Evolutionary conservation across 1,140 invertebrate genomes (phyloP).

Genomic region (Sipha flava): DNA sequence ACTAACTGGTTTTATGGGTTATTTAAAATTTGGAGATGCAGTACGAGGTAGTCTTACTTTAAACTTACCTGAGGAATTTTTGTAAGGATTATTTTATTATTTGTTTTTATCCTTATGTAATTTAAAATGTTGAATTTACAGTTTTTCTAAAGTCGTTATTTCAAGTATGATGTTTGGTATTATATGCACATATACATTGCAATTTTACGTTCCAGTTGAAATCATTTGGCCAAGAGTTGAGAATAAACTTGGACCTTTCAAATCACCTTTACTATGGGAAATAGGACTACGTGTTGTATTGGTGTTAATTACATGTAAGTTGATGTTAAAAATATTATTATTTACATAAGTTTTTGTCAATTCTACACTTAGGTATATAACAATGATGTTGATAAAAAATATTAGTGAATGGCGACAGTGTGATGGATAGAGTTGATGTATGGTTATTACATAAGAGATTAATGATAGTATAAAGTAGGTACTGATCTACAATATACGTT

Average conservation of each 20-base stretch:
- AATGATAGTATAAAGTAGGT: no score
- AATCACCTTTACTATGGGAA: neutral
- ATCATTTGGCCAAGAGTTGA: conserved; percentile 53
- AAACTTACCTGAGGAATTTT: conserved; percentile 57
- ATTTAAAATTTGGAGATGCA: conserved; percentile 62
- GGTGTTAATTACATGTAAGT: conserved; percentile 1
- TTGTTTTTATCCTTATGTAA: neutral
- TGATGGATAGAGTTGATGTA: no score
- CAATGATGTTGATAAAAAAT: no score
- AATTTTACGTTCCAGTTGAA: conserved; percentile 92
- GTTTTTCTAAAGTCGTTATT: conserved; percentile 72
- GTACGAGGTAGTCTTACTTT: conserved; percentile 64
- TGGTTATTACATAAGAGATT: no score
- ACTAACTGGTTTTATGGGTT: conserved; percentile 78
- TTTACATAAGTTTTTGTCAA: no score
- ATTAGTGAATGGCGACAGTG: no score
- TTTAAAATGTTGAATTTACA: conserved; percentile 27
- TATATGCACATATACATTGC: conserved; percentile 85
- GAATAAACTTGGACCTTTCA: neutral
- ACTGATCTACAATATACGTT: no score
- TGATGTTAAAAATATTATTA: neutral
- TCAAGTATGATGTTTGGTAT: conserved; percentile 85
- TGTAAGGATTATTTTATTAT: conserved; percentile 45
- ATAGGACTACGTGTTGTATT: neutral
- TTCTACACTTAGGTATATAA: no score